Evolutionary conservation across 2,888 invertebrate species (phyloP).

Genomic region (Imbricaverruca yamaguchii): DNA sequence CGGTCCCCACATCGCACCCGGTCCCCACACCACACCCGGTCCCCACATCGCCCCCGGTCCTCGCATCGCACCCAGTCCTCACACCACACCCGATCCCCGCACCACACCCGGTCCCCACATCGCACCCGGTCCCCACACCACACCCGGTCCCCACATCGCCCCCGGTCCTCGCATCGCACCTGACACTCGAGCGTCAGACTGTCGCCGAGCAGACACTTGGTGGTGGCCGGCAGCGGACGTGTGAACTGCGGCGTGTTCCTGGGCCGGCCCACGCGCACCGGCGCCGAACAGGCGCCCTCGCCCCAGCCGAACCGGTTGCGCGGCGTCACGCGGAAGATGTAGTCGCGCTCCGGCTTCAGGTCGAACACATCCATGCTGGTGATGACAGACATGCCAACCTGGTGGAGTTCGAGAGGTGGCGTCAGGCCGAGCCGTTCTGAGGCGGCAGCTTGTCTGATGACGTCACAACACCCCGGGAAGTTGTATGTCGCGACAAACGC

Average conservation of each 20-base stretch:
- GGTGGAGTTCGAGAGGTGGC: not conserved
- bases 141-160: no score
- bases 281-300: slow-evolving; percentile 59
- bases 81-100: no score
- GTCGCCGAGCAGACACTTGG: slow-evolving; percentile 60
- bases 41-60: no score
- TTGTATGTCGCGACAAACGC: no score
- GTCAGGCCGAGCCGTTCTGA: no score
- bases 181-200: slow-evolving; percentile 62
- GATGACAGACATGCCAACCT: slow-evolving; percentile 67
- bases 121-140: no score
- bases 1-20: no score
- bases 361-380: slow-evolving; percentile 77
- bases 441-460: no score
- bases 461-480: no score
- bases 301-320: slow-evolving; percentile 87
- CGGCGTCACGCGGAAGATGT: slow-evolving; percentile 80
- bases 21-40: no score
- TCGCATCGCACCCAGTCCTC: no score
- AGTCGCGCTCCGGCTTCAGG: slow-evolving; percentile 66
- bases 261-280: slow-evolving; percentile 57
- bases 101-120: no score
- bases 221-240: slow-evolving; percentile 64
- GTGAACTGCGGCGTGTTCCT: slow-evolving; percentile 68
- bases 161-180: slow-evolving; percentile 37